These are phyloP conservation scores for Myocastor coypus DNA, from an alignment of 2,113 vertebrate genomes.

Conservation along the genomic window DNA sequence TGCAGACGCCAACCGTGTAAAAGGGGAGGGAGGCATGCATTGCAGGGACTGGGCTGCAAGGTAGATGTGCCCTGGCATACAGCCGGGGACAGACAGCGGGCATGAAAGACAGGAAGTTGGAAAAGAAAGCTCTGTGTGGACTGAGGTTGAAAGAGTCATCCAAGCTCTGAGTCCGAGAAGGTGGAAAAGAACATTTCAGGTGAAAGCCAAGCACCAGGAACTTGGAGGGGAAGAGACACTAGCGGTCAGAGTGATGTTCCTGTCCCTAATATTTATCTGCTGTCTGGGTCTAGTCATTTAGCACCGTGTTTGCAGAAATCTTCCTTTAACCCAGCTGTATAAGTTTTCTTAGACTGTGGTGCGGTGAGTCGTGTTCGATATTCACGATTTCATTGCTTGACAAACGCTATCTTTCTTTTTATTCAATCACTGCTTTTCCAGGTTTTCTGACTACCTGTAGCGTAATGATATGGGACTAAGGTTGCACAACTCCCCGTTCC, in stretches of 20 bases:
- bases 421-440: constrained; percentile 4
- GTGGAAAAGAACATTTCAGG: background rate
- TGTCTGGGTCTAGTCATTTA: background rate
- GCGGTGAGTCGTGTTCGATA: background rate
- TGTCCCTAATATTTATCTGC: background rate
- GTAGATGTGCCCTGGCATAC: background rate
- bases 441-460: background rate
- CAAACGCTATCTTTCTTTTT: background rate
- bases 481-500: background rate
- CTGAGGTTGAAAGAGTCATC: background rate
- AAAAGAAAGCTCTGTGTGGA: background rate
- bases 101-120: background rate
- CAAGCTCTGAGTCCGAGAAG: background rate
- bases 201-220: background rate
- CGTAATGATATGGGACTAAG: background rate
- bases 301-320: background rate
- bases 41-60: background rate
- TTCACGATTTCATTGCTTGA: background rate
- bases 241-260: background rate
- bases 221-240: background rate
- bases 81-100: background rate
- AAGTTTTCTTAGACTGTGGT: background rate
- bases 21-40: background rate
- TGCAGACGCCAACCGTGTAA: background rate
- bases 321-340: constrained; percentile 38